These are phyloP conservation scores for Silurus asotus DNA, from an alignment of 2,113 vertebrate genomes.

Conservation along the genomic window DNA sequence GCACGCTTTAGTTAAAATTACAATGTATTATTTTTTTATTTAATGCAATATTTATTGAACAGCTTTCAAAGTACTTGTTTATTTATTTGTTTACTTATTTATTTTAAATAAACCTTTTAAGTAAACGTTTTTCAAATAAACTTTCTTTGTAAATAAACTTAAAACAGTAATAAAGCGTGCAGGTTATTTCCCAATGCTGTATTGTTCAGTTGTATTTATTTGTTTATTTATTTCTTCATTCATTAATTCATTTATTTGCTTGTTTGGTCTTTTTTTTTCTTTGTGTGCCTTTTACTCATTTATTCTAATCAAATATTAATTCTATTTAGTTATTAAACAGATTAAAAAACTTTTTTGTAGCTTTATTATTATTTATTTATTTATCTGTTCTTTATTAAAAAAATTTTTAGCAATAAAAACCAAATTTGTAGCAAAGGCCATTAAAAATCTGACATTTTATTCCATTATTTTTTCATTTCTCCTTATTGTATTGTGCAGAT, in stretches of 20 bases:
- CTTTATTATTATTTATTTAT: background rate
- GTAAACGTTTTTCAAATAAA: too few species aligned
- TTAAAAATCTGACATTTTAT: background rate
- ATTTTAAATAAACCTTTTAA: background rate
- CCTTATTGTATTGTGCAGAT: too few species aligned
- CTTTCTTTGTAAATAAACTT: background rate
- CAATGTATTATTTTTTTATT: background rate
- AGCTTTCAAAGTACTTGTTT: background rate
- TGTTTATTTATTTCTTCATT: too few species aligned
- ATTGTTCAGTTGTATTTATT: too few species aligned
- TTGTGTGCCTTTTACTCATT: background rate
- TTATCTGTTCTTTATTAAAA: background rate
- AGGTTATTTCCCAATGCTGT: too few species aligned
- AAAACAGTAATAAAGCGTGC: background rate
- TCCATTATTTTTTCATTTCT: too few species aligned
- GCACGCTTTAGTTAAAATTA: background rate
- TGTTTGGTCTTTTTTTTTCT: too few species aligned
- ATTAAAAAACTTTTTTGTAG: too few species aligned
- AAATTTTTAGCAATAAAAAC: background rate
- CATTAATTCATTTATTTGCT: too few species aligned
- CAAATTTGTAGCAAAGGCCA: background rate
- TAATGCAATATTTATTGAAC: background rate
- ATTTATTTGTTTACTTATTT: background rate
- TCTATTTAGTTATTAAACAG: background rate
- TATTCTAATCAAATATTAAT: background rate